Evolutionary conservation across 2,113 vertebrate species (phyloP), one percentile per base, ranked within the genome.

Genomic region (Pterophyllum scalare): DNA sequence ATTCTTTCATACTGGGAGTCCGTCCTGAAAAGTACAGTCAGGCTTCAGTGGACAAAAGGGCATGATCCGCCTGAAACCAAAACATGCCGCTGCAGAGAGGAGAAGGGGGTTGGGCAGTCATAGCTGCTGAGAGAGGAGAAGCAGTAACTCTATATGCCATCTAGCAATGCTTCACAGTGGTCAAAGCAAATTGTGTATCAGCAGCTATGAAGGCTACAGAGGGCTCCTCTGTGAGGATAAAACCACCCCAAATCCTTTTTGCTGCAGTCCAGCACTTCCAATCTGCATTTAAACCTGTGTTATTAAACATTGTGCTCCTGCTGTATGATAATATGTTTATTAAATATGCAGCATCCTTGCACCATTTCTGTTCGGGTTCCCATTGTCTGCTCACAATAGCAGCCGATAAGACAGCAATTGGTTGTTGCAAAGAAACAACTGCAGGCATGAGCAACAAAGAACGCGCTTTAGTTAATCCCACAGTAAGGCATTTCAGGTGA

Each of bases 41-140:
- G 77, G 88, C 85, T 85, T 28, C 79, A 87, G 64, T 82, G 88
- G 88, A 93, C 90, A 92, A 93, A 91, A 92, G 89, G 91, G 70
- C 87, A 88, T 64, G 83, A 89, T 90, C 91, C 57, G 89, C 80
- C 79, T 84, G 62, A 88, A 84, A 90, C 82, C 91, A 92, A 90
- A 94, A 91, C 91, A 93, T 56, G 79, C 83, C 31, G 84, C 22
- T 78, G 64, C 79, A 60, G 60, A 15, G 31, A 58, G 52, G 80
- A 52, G 57, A 75, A 70, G 89, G 89, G 87, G 90, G 90, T 46
- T 88, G 91, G 89, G 87, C 59, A 80, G 64, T 26, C 61, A 75
- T 43, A 83, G 43, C 82, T 70, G 72, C 78, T 84, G 89, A n/a
- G 60, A 35, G 43, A 74, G 20, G n/a, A 35, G 59, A 77, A 19